Base-by-base conservation (phyloP, 2,113 vertebrate genomes). In the Caranx melampygus region DNA sequence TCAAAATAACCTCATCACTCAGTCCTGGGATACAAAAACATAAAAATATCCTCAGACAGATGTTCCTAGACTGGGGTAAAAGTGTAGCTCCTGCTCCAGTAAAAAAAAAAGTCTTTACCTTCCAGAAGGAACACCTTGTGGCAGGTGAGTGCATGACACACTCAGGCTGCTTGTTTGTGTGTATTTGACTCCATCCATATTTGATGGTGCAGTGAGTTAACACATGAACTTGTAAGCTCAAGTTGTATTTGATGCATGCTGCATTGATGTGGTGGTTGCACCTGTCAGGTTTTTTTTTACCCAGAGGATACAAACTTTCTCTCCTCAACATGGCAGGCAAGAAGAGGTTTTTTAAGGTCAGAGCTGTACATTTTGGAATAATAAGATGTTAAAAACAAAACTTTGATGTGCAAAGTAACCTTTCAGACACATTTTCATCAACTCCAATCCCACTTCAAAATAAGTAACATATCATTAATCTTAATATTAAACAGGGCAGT, bases 181-280 rank as follows among this genome's bases (percentile, higher is more conserved):
- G 40, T 44, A n/a, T 31, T 0, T 18, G 8, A 33, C 55, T 35
- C 9, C 1, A 60, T 87, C 47, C 40, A 75, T 54, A 75, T 80
- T 88, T 87, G 37, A 78, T 84, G 47, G 51, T 31, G 63, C 42
- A 35, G 18, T 26, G 31, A 74, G 60, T 71, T 68, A 63, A 81
- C n/a, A 55, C 64, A 42, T 73, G 15, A 67, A 65, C 51, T 18
- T 70, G 45, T 20, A n/a, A 49, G 13, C 35, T 62, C 8, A 13
- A 52, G 52, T 54, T 78, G 44, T 15, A 21, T 72, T 51, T 79
- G 51, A 77, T 54, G 59, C 58, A 5, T 13, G 11, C 54, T 18
- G 31, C 13, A 31, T 35, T 80, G 65, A 83, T 74, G 67, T 44
- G 26, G 73, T 31, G 8, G 49, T 79, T 87, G 45, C 75, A 60